Conservation (phyloP, 2,797 vertebrate genomes). For the Gallinago solitaria region DNA sequence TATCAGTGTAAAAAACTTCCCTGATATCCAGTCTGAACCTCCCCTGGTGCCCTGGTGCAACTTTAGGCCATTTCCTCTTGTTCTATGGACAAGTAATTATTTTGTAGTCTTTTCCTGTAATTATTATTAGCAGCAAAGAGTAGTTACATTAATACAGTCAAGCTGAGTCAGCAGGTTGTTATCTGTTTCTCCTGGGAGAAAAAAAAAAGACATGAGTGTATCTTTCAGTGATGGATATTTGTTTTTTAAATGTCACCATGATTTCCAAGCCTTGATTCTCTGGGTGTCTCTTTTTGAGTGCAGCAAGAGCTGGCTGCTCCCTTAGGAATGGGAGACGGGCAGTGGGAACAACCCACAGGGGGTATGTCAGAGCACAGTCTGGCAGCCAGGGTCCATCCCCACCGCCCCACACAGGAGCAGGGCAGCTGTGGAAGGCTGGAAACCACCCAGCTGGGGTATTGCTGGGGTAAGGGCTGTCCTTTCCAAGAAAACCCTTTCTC, state of each 20-base stretch:
- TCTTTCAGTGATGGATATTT: neutral
- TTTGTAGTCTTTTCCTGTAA: neutral
- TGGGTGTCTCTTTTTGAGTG: neutral
- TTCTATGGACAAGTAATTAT: too few species aligned
- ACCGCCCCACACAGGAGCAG: neutral
- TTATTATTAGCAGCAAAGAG: neutral
- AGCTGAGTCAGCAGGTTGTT: neutral
- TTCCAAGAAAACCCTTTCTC: neutral
- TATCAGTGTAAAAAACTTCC: too few species aligned
- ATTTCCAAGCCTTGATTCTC: neutral
- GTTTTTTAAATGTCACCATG: neutral
- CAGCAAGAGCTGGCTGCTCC: neutral
- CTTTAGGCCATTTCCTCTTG: too few species aligned
- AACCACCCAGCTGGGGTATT: neutral
- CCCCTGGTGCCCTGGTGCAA: too few species aligned
- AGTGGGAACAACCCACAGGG: neutral
- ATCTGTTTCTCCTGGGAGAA: neutral
- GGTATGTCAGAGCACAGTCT: neutral
- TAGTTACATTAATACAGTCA: neutral
- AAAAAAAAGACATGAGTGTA: neutral
- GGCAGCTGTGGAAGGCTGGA: neutral
- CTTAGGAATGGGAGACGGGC: neutral
- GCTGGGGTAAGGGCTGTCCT: neutral
- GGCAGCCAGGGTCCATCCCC: neutral
- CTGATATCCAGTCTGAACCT: too few species aligned